A percentile compares a stretch with the other conserved stretches of the same genome.
Evolutionary conservation across 2,113 vertebrate species (phyloP).

Genomic region (Gorsachius goisagi): DNA sequence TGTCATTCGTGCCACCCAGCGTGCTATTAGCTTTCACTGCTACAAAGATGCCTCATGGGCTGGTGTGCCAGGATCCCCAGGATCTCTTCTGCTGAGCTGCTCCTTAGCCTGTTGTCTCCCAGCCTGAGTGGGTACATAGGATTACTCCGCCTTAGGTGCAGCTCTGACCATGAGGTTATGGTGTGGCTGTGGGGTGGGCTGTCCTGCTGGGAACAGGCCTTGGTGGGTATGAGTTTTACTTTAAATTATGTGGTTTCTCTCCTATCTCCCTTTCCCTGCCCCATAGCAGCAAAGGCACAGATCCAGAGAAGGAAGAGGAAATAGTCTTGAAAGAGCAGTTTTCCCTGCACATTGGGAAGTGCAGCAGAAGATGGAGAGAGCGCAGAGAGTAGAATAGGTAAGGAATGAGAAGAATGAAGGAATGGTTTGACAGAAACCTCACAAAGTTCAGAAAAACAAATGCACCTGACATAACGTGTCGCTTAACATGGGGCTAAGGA

Average conservation of each 20-base stretch:
- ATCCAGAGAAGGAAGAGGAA: not conserved
- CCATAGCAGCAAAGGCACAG: not conserved
- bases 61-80: not conserved
- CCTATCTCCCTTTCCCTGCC: not conserved
- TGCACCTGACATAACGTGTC: not conserved
- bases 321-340: not conserved
- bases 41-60: not conserved
- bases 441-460: not conserved
- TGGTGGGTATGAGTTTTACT: not conserved
- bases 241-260: not conserved
- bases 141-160: not conserved
- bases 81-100: not conserved
- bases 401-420: not conserved
- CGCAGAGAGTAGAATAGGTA: not conserved
- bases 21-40: not conserved
- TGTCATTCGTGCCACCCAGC: fast-evolving
- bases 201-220: not conserved
- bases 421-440: not conserved
- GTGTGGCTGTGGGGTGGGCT: not conserved
- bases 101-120: not conserved
- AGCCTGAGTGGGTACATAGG: not conserved
- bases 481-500: not conserved
- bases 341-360: not conserved
- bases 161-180: not conserved
- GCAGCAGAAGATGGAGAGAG: not conserved